Percentiles rank a stretch among this genome's conserved stretches.
These are phyloP conservation scores for Porphyrio hochstetteri DNA, from an alignment of 2,113 vertebrate genomes.

Conservation along the genomic window DNA sequence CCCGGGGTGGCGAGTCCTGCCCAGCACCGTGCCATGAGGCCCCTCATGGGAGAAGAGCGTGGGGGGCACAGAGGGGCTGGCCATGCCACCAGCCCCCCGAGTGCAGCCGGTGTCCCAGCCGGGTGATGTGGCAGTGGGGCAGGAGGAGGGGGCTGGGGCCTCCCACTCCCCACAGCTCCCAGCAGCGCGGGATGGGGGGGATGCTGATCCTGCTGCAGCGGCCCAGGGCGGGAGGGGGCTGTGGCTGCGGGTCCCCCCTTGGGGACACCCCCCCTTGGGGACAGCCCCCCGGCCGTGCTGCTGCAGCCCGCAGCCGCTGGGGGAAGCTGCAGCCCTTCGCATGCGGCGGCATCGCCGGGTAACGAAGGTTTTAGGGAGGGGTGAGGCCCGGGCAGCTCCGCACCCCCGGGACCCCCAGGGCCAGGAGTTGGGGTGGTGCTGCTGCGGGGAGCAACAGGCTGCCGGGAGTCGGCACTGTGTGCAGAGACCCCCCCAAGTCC, in stretches of 20 bases:
- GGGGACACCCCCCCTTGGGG: background rate
- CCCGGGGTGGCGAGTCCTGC: background rate
- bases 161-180: background rate
- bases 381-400: background rate
- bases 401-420: background rate
- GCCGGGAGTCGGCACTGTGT: background rate
- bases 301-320: constrained; percentile 28
- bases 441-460: background rate
- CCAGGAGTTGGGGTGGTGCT: background rate
- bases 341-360: background rate
- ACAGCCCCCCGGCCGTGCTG: background rate
- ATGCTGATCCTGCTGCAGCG: background rate
- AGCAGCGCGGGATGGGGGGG: background rate
- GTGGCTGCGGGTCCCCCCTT: background rate
- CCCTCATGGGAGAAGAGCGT: fast-evolving
- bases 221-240: background rate
- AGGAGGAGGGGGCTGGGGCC: fast-evolving
- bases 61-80: background rate
- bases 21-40: background rate
- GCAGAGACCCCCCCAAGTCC: fast-evolving
- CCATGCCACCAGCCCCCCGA: fast-evolving
- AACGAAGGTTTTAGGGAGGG: fast-evolving
- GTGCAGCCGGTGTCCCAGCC: fast-evolving
- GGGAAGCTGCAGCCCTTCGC: constrained; percentile 55
- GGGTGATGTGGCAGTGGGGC: fast-evolving